Base-by-base conservation (phyloP, 2,113 vertebrate species). In the Pseudorectes ferrugineus region DNA sequence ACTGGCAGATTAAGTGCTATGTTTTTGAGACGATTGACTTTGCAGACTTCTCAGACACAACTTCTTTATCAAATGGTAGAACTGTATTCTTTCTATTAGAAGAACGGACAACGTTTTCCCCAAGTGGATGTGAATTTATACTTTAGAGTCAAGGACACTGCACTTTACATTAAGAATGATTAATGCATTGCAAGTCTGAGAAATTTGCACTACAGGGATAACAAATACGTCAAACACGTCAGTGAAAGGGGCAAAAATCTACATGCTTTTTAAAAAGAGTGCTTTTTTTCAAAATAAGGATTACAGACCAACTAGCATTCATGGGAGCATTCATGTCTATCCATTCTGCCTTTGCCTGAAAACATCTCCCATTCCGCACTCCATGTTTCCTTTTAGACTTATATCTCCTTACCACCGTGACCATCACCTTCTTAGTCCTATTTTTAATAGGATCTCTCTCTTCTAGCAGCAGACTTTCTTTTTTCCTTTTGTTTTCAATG, bases 151-250 rank as follows among this genome's bases (percentile, higher is more conserved):
- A 91, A 71, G 14, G 42, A 68, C 33, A 73, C 21, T 46, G 13
- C 4, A 18, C 5, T 59, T 63, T 6, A 59, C 2, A 12, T 28
- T 29, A 70, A 57, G 17, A 58, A 67, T 43, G 36, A 89, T 38
- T 40, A 51, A 72, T n/a, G 28, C 33, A 43, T 43, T 59, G 12
- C 15, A 83, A 79, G 7, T 24, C 49, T 35, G 21, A 83, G 20
- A 88, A 82, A 76, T 65, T 43, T 74, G n/a, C 14, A 61, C 15
- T 40, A 55, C 48, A n/a, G 14, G 3, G 15, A 20, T 70, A 91
- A 73, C 1, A 11, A 81, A 36, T 12, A 67, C 0, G 1, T 46
- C 1, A 11, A 87, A 46, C 4, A 19, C 0, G 4, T 70, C n/a
- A 38, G 31, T 29, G 19, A 24, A 75, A 89, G 25, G 48, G 17